These are phyloP conservation scores for Tamias sibiricus DNA, from an alignment of 2,113 vertebrate species.

Conservation along the genomic window DNA sequence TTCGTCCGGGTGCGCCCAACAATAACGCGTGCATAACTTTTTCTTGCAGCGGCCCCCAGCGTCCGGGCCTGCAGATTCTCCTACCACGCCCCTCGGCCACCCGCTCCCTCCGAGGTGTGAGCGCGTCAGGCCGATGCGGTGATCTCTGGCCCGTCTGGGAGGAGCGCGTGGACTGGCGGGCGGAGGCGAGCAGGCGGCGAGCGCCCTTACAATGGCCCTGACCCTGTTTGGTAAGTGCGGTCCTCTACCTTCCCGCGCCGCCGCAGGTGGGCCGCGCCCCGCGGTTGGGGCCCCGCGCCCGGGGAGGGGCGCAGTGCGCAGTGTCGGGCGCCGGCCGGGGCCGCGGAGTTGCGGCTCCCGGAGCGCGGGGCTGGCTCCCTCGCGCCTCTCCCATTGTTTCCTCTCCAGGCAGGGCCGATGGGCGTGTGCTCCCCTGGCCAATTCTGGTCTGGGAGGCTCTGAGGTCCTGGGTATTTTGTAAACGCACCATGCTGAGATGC, in stretches of 20 bases:
- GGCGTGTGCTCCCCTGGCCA: constrained; percentile 84
- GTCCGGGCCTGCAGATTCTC: constrained; percentile 23
- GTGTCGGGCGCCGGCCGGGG: background rate
- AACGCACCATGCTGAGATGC: background rate
- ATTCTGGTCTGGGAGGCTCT: constrained; percentile 11
- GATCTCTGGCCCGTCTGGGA: constrained; percentile 42
- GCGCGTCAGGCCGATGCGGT: constrained; percentile 69
- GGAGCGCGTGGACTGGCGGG: constrained; percentile 39
- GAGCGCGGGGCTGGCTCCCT: constrained; percentile 40
- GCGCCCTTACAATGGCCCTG: constrained; percentile 87
- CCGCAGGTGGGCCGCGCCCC: constrained; percentile 71
- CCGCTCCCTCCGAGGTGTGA: constrained; percentile 37
- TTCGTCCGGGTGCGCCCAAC: constrained; percentile 6
- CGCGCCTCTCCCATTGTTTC: constrained; percentile 85
- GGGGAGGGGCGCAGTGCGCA: background rate
- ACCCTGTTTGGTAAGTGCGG: constrained; percentile 90
- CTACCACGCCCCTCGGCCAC: constrained; percentile 69
- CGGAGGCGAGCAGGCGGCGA: constrained; percentile 3
- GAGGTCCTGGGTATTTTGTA: constrained; percentile 27
- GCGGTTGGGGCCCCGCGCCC: background rate
- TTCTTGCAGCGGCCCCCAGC: constrained; percentile 70
- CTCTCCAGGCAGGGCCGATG: constrained; percentile 79
- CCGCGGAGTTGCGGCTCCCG: background rate
- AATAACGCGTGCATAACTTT: constrained; percentile 76
- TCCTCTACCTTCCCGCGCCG: background rate